Base-by-base conservation (phyloP, 1,140 invertebrate species). In the Diorhabda sublineata region DNA sequence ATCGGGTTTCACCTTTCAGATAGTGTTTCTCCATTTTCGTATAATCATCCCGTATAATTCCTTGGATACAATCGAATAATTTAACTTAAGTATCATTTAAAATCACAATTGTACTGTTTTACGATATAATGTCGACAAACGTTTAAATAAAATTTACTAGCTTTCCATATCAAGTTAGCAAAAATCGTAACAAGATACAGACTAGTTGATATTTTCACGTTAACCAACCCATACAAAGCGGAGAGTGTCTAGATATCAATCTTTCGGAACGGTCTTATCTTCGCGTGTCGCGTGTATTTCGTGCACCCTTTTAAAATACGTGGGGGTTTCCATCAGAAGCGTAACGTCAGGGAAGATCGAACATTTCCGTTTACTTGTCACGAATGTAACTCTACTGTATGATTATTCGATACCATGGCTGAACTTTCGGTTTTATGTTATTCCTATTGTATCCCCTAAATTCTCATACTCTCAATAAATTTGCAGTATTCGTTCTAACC, bases 171-270 rank as follows among this genome's bases (percentile, higher is more conserved):
- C 52, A 2, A 56, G n/a, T 56, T 56, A n/a, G 52, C 52, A 56
- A 56, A 7, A 7, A 56, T 2, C 6, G 52, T 56, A 56, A 56
- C 6, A 7, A 56, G 6, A 56, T 56, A 7, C 52, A 6, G n/a
- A 56, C 26, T 26, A 26, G 26, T 26, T 26, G 26, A 26, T 26
- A 26, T 26, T 26, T 26, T 26, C 26, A 26, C 26, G 26, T 26
- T 26, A 26, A 26, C 26, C 26, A 60, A 42, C 42, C 58, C 6
- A n/a, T 44, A 62, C 61, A 45, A 62, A 62, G 45, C 45, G 61
- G n/a, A 44, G 26, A 5, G 61, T 62, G 61, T 62, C 61, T 44
- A 62, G 61, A 62, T 62, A 62, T 62, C 61, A 62, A 62, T 62
- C 61, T 62, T 62, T 44, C 9, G 44, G 44, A 62, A 44, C 44